Conservation (phyloP, 2,888 invertebrate species). For the Allacma fusca region DNA sequence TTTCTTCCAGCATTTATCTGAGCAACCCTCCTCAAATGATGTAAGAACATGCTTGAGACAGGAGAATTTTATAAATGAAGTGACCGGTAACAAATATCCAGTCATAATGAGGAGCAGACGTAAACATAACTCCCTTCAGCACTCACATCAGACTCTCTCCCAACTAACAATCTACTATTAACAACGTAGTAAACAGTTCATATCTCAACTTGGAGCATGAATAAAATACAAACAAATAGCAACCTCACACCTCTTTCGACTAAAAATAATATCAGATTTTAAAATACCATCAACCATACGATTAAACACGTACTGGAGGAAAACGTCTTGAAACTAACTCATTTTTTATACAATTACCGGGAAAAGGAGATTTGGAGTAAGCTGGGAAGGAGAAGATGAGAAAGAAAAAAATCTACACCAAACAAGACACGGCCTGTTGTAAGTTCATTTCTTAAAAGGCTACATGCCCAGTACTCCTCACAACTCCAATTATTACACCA, state of each 20-base stretch:
- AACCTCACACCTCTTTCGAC: background rate
- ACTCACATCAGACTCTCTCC: background rate
- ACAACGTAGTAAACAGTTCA: background rate
- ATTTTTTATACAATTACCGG: too few relatives aligned
- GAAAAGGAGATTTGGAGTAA: too few relatives aligned
- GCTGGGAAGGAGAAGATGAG: too few relatives aligned
- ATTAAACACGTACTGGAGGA: too few relatives aligned
- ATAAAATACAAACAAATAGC: background rate
- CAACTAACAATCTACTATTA: background rate
- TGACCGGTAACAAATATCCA: background rate
- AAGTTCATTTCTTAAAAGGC: background rate
- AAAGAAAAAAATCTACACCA: background rate
- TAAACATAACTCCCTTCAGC: background rate
- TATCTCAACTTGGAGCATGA: background rate
- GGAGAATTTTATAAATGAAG: background rate
- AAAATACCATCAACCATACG: too few relatives aligned
- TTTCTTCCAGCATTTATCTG: background rate
- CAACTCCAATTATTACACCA: background rate
- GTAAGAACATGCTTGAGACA: too few relatives aligned
- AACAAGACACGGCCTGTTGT: background rate
- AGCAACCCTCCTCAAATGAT: too few relatives aligned
- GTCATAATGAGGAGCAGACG: constrained; percentile 1
- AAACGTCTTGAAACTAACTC: too few relatives aligned
- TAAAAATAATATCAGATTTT: too few relatives aligned
- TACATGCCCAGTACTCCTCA: background rate